Evolutionary conservation across 2,888 invertebrate species (phyloP).

Genomic region (Homarus gammarus): DNA sequence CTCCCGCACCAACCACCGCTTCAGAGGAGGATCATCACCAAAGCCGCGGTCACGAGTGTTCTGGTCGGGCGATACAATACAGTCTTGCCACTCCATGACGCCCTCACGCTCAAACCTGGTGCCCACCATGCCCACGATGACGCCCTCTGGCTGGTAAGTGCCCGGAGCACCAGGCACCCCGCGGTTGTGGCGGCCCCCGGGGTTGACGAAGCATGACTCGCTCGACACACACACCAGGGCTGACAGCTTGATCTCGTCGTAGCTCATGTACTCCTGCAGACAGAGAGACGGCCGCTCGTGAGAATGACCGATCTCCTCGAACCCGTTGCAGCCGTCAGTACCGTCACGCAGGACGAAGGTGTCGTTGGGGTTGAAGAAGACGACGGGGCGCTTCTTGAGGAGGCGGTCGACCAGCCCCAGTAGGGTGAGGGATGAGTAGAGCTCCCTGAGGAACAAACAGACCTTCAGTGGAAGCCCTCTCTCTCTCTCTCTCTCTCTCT

Average conservation of each 20-base stretch:
- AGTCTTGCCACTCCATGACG: constrained; percentile 84
- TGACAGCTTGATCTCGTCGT: constrained; percentile 84
- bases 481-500: too few relatives aligned
- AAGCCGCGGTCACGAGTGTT: constrained; percentile 82
- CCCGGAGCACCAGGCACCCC: constrained; percentile 80
- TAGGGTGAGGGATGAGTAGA: constrained; percentile 52
- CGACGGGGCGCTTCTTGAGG: constrained; percentile 63
- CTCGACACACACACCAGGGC: constrained; percentile 83
- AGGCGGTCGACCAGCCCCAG: constrained; percentile 63
- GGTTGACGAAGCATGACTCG: constrained; percentile 83
- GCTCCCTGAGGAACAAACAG: constrained; percentile 42
- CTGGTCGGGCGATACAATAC: constrained; percentile 82
- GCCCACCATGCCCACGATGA: constrained; percentile 82
- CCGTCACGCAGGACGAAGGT: constrained; percentile 74
- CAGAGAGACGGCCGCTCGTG: constrained; percentile 82
- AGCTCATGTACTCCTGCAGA: constrained; percentile 82
- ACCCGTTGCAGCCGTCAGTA: constrained; percentile 80
- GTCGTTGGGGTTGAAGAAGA: constrained; percentile 66
- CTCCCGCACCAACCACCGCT: constrained; percentile 31
- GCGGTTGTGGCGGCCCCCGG: constrained; percentile 82
- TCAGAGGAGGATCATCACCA: constrained; percentile 57
- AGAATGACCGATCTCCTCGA: constrained; percentile 84
- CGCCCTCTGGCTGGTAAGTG: constrained; percentile 80
- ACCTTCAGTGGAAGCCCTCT: too few relatives aligned
- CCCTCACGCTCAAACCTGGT: constrained; percentile 81